These are phyloP conservation scores for Caradrina clavipalpis DNA, from an alignment of 2,888 invertebrate species.

Conservation along the genomic window DNA sequence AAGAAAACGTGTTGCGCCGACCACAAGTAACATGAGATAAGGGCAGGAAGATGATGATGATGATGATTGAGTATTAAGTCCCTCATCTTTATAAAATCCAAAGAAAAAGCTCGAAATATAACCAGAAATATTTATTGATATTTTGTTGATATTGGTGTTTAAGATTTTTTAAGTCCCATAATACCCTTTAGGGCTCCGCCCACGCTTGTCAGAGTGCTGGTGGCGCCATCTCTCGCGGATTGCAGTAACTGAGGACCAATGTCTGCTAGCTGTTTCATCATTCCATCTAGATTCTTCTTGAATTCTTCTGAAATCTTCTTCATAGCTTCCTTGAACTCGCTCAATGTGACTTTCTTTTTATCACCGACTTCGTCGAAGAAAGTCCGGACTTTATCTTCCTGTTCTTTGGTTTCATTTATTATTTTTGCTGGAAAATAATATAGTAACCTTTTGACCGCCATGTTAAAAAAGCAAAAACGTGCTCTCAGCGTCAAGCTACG, in stretches of 20 bases:
- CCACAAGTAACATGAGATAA: too few relatives aligned
- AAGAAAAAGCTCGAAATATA: too few relatives aligned
- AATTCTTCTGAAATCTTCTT: not conserved
- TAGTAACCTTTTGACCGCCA: too few relatives aligned
- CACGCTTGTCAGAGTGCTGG: not conserved
- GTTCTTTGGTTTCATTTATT: not conserved
- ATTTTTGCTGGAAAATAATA: conserved; percentile 2
- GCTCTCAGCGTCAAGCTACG: too few relatives aligned
- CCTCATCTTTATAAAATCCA: too few relatives aligned
- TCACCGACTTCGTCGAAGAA: not conserved
- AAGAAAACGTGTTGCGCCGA: too few relatives aligned
- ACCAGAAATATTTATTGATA: too few relatives aligned
- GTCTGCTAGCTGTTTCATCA: not conserved
- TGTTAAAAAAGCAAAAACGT: too few relatives aligned
- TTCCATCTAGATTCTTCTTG: not conserved
- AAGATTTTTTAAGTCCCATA: not conserved
- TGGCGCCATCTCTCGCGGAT: not conserved
- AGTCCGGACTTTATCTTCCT: not conserved
- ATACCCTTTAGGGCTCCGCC: not conserved
- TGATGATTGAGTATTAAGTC: too few relatives aligned
- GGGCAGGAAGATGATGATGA: too few relatives aligned
- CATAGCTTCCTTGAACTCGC: not conserved
- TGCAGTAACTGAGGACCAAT: not conserved
- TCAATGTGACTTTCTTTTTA: not conserved
- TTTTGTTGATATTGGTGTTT: not conserved